Percentiles rank a stretch among this genome's conserved stretches.
phyloP scores from a whole-genome alignment of 2,888 invertebrate genomes.

The Cephus sareptanus region DNA sequence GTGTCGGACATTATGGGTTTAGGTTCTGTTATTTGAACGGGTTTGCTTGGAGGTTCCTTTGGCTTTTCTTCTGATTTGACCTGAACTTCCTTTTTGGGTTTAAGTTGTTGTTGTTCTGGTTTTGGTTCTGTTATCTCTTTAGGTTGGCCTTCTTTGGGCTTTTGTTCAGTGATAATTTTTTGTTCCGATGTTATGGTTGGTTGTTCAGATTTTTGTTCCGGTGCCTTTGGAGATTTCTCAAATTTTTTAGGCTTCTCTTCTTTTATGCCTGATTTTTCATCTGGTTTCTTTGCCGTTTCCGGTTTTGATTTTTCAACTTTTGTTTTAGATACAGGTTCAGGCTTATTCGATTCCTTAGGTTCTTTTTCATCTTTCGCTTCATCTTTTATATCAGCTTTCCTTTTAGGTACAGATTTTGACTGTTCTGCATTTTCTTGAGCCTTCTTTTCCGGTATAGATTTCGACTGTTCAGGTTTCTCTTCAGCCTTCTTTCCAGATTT shows the following conservation, averaged over 20 bases:
- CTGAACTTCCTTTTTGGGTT: slow-evolving; percentile 4
- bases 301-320: slow-evolving; percentile 9
- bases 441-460: neutral
- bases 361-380: slow-evolving; percentile 15
- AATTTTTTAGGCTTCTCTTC: slow-evolving; percentile 7
- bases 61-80: slow-evolving; percentile 3
- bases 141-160: slow-evolving; percentile 6
- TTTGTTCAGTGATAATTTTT: neutral
- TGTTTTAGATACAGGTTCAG: slow-evolving; percentile 13
- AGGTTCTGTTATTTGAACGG: neutral
- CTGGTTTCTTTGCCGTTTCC: slow-evolving; percentile 29
- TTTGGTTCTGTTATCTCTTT: slow-evolving; percentile 1
- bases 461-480: neutral
- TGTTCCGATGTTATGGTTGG: neutral
- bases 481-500: neutral
- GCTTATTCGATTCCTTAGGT: slow-evolving; percentile 7
- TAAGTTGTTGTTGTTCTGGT: neutral
- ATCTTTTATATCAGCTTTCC: slow-evolving; percentile 13
- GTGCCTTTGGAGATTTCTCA: neutral
- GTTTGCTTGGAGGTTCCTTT: neutral
- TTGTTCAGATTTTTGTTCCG: slow-evolving; percentile 1
- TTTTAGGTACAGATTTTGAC: neutral
- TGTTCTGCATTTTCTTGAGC: neutral
- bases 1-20: neutral
- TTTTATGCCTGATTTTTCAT: slow-evolving; percentile 12